A percentile compares a stretch with the other conserved stretches of the same genome.
These are phyloP conservation scores for Ptilonorhynchus violaceus DNA, from an alignment of 2,113 vertebrate species.

Conservation along the genomic window DNA sequence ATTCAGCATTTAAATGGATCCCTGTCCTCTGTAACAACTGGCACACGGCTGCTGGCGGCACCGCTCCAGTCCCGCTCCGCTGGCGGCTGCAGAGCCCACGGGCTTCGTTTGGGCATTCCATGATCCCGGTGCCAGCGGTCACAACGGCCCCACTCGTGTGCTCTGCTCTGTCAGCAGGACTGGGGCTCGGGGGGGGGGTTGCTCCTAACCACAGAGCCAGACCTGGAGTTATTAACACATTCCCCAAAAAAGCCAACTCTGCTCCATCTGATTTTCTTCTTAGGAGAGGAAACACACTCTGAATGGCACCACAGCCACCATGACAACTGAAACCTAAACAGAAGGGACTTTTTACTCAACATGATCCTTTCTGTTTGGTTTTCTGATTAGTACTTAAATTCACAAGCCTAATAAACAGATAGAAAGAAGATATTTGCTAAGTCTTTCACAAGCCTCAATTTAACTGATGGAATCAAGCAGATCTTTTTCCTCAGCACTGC, in stretches of 20 bases:
- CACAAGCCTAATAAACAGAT: not conserved
- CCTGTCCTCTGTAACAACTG: not conserved
- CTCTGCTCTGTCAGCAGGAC: not conserved
- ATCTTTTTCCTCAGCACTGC: not conserved
- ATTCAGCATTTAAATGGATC: not conserved
- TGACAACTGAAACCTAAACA: fast-evolving
- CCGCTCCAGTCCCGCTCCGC: not conserved
- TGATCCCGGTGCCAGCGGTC: fast-evolving
- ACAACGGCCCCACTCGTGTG: not conserved
- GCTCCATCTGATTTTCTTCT: not conserved
- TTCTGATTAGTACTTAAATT: not conserved
- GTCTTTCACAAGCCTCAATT: not conserved
- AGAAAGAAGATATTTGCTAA: not conserved
- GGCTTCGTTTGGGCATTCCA: not conserved
- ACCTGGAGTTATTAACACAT: fast-evolving
- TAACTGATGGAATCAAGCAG: not conserved
- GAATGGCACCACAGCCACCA: not conserved
- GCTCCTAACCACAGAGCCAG: not conserved
- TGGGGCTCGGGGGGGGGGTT: fast-evolving
- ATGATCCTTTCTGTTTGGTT: fast-evolving
- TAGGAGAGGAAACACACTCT: fast-evolving
- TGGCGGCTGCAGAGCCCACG: not conserved
- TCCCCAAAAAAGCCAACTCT: not conserved
- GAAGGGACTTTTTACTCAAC: not conserved
- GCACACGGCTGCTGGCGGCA: not conserved